These are phyloP conservation scores for Vultur gryphus DNA, from an alignment of 2,797 vertebrate species.

Conservation along the genomic window DNA sequence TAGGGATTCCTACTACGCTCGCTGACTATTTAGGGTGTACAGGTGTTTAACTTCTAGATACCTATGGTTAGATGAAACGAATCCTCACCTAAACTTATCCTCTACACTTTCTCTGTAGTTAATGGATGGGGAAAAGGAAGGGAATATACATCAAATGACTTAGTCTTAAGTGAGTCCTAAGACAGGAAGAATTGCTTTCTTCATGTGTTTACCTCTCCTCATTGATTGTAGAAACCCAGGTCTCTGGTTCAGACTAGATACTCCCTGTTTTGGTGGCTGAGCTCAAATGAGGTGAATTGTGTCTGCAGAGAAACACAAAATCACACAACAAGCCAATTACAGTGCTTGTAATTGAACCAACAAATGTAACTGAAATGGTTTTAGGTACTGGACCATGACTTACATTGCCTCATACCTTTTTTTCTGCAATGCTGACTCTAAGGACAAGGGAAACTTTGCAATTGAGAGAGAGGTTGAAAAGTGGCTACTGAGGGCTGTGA, in stretches of 20 bases:
- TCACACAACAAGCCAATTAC: background rate
- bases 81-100: background rate
- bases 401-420: background rate
- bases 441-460: background rate
- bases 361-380: background rate
- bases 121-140: background rate
- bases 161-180: background rate
- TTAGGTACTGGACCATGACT: background rate
- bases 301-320: background rate
- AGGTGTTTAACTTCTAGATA: background rate
- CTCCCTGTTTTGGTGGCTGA: background rate
- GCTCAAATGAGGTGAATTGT: background rate
- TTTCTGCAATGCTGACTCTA: background rate
- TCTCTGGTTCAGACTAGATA: background rate
- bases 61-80: background rate
- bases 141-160: background rate
- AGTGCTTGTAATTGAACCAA: background rate
- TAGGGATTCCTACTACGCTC: background rate
- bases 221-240: background rate
- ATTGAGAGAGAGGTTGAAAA: background rate
- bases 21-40: background rate
- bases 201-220: background rate
- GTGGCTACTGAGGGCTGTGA: background rate
- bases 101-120: background rate
- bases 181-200: background rate